Conservation (phyloP, 1,140 invertebrate genomes). For the Whitmania pigra region DNA sequence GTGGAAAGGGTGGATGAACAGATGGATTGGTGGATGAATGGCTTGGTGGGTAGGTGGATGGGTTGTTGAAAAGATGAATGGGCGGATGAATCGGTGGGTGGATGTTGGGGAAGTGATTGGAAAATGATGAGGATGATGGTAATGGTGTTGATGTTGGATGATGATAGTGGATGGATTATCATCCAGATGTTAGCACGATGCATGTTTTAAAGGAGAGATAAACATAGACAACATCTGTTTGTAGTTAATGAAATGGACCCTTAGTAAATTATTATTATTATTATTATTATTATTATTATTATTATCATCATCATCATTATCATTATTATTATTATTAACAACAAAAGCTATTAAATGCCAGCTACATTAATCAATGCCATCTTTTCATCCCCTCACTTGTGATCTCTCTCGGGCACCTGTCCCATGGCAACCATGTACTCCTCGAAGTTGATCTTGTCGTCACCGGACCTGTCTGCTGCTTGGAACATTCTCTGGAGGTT, state of each 20-base stretch:
- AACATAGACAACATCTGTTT: background rate
- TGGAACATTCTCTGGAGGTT: conserved; percentile 18
- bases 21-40: background rate
- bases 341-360: too few species aligned
- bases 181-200: too few species aligned
- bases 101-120: too few species aligned
- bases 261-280: background rate
- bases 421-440: conserved; percentile 25
- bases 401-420: conserved; percentile 13
- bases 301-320: background rate
- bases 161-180: too few species aligned
- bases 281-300: background rate
- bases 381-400: conserved; percentile 16
- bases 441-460: conserved; percentile 20
- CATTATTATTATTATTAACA: too few species aligned
- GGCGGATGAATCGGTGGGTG: background rate
- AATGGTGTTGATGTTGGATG: too few species aligned
- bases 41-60: too few species aligned
- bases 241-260: background rate
- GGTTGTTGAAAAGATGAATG: too few species aligned
- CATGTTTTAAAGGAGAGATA: too few species aligned
- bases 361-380: background rate
- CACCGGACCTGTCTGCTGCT: conserved; percentile 19
- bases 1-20: too few species aligned
- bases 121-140: too few species aligned